A percentile compares a stretch with the other conserved stretches of the same genome.
These are phyloP conservation scores for Macrophya annulata DNA, from an alignment of 2,888 invertebrate species.

Conservation along the genomic window DNA sequence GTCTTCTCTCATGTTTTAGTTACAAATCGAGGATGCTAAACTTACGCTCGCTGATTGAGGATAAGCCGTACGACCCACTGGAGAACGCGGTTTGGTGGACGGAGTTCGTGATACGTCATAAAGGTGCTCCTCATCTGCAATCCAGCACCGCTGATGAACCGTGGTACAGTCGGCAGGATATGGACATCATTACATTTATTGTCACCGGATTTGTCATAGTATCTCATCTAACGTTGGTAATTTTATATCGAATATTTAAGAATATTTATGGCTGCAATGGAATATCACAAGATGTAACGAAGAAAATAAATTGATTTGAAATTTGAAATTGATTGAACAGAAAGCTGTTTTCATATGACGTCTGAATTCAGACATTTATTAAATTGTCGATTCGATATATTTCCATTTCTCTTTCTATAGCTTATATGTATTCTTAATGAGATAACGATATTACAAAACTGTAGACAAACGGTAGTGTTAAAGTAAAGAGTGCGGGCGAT, in stretches of 20 bases:
- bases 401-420: too few relatives aligned
- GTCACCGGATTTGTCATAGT: slow-evolving; percentile 50
- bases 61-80: slow-evolving; percentile 62
- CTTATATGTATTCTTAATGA: too few relatives aligned
- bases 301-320: slow-evolving; percentile 3
- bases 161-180: slow-evolving; percentile 63
- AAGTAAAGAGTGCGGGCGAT: too few relatives aligned
- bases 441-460: too few relatives aligned
- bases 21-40: slow-evolving; percentile 65
- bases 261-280: not conserved
- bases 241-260: not conserved
- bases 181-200: slow-evolving; percentile 64
- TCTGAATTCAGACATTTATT: too few relatives aligned
- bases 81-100: slow-evolving; percentile 67
- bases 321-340: too few relatives aligned
- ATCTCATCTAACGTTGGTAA: not conserved
- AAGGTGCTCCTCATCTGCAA: slow-evolving; percentile 63
- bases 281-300: not conserved
- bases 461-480: too few relatives aligned
- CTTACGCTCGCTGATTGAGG: slow-evolving; percentile 38
- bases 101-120: slow-evolving; percentile 68
- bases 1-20: slow-evolving; percentile 59
- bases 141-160: slow-evolving; percentile 59
- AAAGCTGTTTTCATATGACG: too few relatives aligned
- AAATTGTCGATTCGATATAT: too few relatives aligned